Evolutionary conservation across 2,888 invertebrate species (phyloP).

Genomic region (Adelognathus sp.): DNA sequence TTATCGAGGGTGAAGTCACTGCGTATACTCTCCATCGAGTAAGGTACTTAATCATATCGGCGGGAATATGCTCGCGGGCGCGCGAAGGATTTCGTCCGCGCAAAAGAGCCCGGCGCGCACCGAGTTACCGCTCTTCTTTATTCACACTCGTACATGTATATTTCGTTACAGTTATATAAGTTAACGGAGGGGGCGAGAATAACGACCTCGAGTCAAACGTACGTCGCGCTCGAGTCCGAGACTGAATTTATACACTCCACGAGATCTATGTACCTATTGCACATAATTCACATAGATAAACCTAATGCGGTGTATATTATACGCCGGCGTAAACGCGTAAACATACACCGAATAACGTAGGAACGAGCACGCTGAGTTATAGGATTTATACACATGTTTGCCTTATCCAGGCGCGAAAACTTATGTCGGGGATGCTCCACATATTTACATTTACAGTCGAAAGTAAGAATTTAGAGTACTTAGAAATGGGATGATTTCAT

Average conservation of each 20-base stretch:
- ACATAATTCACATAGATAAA: conserved; percentile 34
- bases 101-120: conserved; percentile 41
- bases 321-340: not conserved
- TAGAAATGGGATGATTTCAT: too few relatives aligned
- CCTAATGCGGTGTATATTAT: not conserved
- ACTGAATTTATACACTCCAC: conserved; percentile 41
- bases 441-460: too few relatives aligned
- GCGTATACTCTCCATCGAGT: not conserved
- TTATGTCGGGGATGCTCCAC: too few relatives aligned
- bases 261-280: conserved; percentile 10
- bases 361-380: not conserved
- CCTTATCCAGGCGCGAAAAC: not conserved
- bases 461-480: too few relatives aligned
- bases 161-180: conserved; percentile 9
- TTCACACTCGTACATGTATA: conserved; percentile 10
- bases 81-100: conserved; percentile 71
- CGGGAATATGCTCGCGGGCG: too few relatives aligned
- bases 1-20: conserved; percentile 74
- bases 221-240: not conserved
- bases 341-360: not conserved
- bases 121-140: conserved; percentile 17
- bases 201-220: conserved; percentile 17
- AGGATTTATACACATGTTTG: not conserved
- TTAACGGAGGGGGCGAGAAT: not conserved
- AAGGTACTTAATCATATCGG: conserved; percentile 72